Evolutionary conservation across 1,140 invertebrate genomes (phyloP).

Genomic region (Anastrepha obliqua): DNA sequence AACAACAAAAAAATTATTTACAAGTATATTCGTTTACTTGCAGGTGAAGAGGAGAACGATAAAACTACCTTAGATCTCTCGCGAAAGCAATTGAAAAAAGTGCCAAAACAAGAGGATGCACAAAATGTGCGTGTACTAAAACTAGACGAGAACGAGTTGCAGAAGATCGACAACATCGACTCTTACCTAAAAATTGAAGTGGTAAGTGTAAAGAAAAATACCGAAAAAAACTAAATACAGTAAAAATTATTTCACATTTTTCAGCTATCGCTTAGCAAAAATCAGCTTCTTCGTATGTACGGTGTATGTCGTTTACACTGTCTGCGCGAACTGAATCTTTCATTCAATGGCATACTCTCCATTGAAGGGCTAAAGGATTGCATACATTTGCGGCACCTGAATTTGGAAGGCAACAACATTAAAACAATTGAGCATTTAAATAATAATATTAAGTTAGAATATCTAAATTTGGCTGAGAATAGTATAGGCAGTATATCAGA

Average conservation of each 20-base stretch:
- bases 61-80: conserved; percentile 78
- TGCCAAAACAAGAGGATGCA: conserved; percentile 81
- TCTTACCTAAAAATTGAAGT: conserved; percentile 86
- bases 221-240: background rate
- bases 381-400: conserved; percentile 84
- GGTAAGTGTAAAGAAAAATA: conserved; percentile 75
- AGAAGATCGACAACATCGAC: conserved; percentile 90
- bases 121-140: conserved; percentile 84
- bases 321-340: conserved; percentile 87
- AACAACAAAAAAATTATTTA: no score
- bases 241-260: conserved; percentile 64
- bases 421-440: conserved; percentile 91
- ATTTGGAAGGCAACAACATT: conserved; percentile 78
- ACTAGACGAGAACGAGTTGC: conserved; percentile 90
- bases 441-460: conserved; percentile 84
- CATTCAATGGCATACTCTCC: conserved; percentile 89
- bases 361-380: conserved; percentile 93
- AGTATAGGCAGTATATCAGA: conserved; percentile 89
- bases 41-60: conserved; percentile 62
- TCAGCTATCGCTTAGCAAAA: conserved; percentile 88
- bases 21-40: background rate
- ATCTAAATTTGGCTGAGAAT: conserved; percentile 92
- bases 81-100: conserved; percentile 83
- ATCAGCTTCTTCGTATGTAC: conserved; percentile 90
- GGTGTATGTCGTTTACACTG: conserved; percentile 86